Conservation (phyloP, 2,888 invertebrate genomes). For the Loripinus fragilis region DNA sequence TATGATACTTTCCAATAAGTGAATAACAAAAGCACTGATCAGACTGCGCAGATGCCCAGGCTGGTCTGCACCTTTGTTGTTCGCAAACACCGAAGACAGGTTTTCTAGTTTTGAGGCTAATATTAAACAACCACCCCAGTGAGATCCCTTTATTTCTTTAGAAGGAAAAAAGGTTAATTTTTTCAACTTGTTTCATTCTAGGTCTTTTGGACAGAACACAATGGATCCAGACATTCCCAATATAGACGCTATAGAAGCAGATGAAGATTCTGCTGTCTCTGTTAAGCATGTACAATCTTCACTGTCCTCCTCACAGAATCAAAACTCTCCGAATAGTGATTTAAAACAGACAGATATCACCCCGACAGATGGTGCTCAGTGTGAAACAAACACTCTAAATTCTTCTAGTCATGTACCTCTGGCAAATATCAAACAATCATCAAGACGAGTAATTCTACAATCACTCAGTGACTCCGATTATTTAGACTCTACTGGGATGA, state of each 20-base stretch:
- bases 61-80: too few species aligned
- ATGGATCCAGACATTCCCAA: not conserved
- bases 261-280: not conserved
- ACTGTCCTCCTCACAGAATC: not conserved
- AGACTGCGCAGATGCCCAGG: too few species aligned
- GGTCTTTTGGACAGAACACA: constrained; percentile 48
- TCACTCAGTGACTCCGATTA: constrained; percentile 56
- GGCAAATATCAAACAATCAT: not conserved
- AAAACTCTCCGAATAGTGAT: not conserved
- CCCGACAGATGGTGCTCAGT: not conserved
- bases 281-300: not conserved
- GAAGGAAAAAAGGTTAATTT: too few species aligned
- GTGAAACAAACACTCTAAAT: not conserved
- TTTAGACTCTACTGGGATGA: constrained; percentile 48
- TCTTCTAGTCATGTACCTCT: not conserved
- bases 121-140: too few species aligned
- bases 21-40: too few species aligned
- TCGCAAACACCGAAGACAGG: too few species aligned
- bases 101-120: too few species aligned
- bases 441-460: constrained; percentile 28
- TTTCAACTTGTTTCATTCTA: too few species aligned
- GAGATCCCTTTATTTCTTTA: too few species aligned
- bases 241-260: constrained; percentile 9
- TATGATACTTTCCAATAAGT: too few species aligned
- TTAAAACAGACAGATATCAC: not conserved